Base-by-base conservation (phyloP, 2,113 vertebrate species). In the Chionodraco myersi region DNA sequence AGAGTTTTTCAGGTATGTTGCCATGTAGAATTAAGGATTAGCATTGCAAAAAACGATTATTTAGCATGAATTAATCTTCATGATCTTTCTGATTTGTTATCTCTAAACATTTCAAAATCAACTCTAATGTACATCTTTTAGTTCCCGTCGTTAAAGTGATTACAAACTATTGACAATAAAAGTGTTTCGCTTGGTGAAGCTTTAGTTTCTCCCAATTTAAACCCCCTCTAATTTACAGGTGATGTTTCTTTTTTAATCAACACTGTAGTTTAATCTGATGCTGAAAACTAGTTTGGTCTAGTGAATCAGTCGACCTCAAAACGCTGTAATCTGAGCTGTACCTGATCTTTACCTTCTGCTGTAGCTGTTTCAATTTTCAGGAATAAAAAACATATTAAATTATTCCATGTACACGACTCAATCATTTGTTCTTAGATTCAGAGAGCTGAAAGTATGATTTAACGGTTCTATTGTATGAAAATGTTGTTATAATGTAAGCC, bases 331-430 rank as follows among this genome's bases (percentile, higher is more conserved):
- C 72, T 85, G 72, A 85, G 60, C 72, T 81, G 65, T 69, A 66
- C 30, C 11, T 74, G 47, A 80, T 65, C 65, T 77, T 62, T 52
- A 59, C 45, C 23, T 68, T 80, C 84, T 89, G 68, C 77, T 91
- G 87, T 85, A 89, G 86, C 82, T 62, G 61, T 85, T 78, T 68
- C 48, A 70, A 62, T 77, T 75, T 82, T 69, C 68, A 83, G 77
- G 48, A 86, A 91, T 64, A 70, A 90, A 88, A 89, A 53, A 70
- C 3, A 21, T 60, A 77, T 82, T 86, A 53, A 84, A 75, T 63
- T 66, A 44, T 15, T 59, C n/a, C 0, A 4, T 72, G 75, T 56
- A 2, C 44, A 15, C 36, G 49, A 1, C 56, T 23, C 1, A 30
- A 34, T 59, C 1, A 21, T 66, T 80, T 44, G 8, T 67, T 63